Percentiles rank a stretch among this genome's conserved stretches.
phyloP scores from a whole-genome alignment of 2,888 invertebrate genomes.

The Drosophila recens region DNA sequence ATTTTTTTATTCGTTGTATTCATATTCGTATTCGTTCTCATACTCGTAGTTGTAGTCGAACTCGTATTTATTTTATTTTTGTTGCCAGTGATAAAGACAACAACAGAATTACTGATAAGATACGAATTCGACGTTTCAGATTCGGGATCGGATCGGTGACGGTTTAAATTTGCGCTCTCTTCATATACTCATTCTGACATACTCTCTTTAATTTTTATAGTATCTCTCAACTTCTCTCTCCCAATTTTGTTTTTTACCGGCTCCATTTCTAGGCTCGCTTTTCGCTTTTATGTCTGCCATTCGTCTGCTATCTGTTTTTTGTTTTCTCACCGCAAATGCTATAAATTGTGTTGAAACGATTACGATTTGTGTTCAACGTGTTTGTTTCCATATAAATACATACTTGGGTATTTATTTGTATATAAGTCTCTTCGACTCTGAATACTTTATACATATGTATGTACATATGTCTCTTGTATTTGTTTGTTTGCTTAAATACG shows the following conservation, averaged over 20 bases:
- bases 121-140: conserved; percentile 46
- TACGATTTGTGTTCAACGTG: conserved; percentile 56
- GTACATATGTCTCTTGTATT: conserved; percentile 41
- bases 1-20: conserved; percentile 46
- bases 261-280: conserved; percentile 48
- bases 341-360: conserved; percentile 66
- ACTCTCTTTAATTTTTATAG: conserved; percentile 29
- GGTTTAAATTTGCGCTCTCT: conserved; percentile 36
- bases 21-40: conserved; percentile 15
- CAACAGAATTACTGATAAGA: conserved; percentile 69
- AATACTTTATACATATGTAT: conserved; percentile 14
- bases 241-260: conserved; percentile 46
- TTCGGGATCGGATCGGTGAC: conserved; percentile 32
- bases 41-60: conserved; percentile 17
- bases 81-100: conserved; percentile 65
- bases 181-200: not conserved
- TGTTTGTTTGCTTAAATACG: conserved; percentile 67
- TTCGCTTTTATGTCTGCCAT: conserved; percentile 41
- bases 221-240: conserved; percentile 26
- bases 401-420: conserved; percentile 8
- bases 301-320: conserved; percentile 58
- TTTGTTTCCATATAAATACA: conserved; percentile 37
- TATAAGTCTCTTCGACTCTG: conserved; percentile 1
- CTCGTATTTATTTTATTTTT: conserved; percentile 36
- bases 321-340: conserved; percentile 51